Evolutionary conservation across 2,113 vertebrate species (phyloP), one percentile per base, ranked within the genome.

Genomic region (Psittacus erithacus): DNA sequence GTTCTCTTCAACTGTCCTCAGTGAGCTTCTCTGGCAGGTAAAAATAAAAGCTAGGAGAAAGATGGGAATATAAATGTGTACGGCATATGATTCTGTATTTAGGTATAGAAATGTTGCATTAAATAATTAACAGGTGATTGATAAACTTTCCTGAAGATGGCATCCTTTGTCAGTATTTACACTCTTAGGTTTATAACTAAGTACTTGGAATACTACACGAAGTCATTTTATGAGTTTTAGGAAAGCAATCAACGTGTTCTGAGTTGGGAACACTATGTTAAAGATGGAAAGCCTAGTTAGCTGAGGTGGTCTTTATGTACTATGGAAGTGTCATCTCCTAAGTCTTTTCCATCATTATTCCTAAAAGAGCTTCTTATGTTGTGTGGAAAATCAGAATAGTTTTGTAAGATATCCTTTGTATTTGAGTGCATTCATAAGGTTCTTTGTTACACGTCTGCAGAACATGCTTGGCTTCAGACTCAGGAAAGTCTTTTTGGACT

Each of bases 1-100:
- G 97, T 99, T 99, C 87, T 99, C 99, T 93, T 99, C 99, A 95
- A 99, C 99, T 90, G 99, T 99, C 95, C 99, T 99, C 88, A 99
- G 99, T 97, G 99, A 99, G 97, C 98, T 99, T 74, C 99, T 99
- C 92, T 99, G 99, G 99, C 99, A 99, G 99, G 99, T 99, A 97
- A 98, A 95, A 93, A 31, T 27, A 91, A 86, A 91, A 83, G 11
- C 74, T 39, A 53, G n/a, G 12, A 74, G 38, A 44, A 79, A 53
- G 23, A 41, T 63, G 33, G 33, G n/a, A 55, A 17, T 65, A 59
- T 43, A 68, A 41, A 79, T 35, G 9, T 35, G 6, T 77, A 6
- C 57, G 5, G 19, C 69, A 29, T 31, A 49, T 67, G 77, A 57
- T 79, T 68, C 29, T 65, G 0, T 50, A 39, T 41, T 63, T 73